Base-by-base conservation (phyloP, 2,113 vertebrate species). In the Silurus glanis region DNA sequence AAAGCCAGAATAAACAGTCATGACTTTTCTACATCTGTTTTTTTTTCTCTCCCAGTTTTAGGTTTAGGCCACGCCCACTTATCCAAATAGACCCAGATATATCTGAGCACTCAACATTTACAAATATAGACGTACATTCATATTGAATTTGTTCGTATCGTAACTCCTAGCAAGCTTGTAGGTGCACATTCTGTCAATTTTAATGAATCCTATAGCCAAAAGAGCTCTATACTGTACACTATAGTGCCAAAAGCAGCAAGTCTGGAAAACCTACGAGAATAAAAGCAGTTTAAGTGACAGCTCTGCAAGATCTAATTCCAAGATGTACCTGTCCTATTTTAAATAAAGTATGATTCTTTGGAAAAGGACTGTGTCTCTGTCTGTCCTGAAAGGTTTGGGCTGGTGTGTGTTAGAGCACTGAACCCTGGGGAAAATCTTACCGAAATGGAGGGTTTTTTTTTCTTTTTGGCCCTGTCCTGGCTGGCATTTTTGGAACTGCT, bases 401-500 rank as follows among this genome's bases (percentile, higher is more conserved):
- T 62, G 69, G 56, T 75, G 69, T 76, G 53, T 64, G 69, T 47
- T 82, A 45, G 80, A 53, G 53, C 78, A 16, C 53, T 81, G 58
- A 58, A 55, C 85, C 76, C 53, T 47, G 71, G 61, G 80, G 61
- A 83, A 67, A 87, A 87, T 83, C 80, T 83, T 25, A 2, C n/a
- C 71, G 72, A 81, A 83, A 83, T 78, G 80, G 51, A 78, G 81
- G 10, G 21, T 72, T 4, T 37, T 37, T 37, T 37, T 37, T 3
- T 37, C 37, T 64, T 66, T 82, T 76, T 51, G 0, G 5, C 8
- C 16, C 25, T 45, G 69, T 87, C 56, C 59, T 28, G 47, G 56
- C 79, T 59, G 55, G 79, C 56, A 82, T 87, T 87, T 83, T n/a
- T 76, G 61, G 69, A 82, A 83, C 78, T 49, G 86, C 86, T 87